These are phyloP conservation scores for Acrocephalus kingi DNA, from an alignment of 2,113 vertebrate species.

Conservation along the genomic window DNA sequence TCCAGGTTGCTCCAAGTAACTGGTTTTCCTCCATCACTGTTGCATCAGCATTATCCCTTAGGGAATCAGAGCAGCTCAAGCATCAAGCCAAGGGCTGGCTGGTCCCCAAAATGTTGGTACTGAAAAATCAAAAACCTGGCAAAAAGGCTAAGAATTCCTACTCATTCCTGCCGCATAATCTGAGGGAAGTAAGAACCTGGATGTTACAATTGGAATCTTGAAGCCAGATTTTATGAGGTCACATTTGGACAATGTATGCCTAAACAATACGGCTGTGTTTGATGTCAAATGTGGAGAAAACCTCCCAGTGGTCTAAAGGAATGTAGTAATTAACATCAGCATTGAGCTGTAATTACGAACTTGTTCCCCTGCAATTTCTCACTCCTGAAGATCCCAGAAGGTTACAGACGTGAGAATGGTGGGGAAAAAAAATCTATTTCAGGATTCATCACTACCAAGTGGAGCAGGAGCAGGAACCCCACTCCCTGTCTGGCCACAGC, in stretches of 20 bases:
- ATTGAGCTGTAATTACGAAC: not conserved
- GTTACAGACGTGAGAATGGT: not conserved
- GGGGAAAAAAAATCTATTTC: not conserved
- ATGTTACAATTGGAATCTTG: fast-evolving
- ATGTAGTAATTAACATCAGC: not conserved
- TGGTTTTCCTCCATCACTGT: not conserved
- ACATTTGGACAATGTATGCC: not conserved
- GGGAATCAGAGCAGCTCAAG: not conserved
- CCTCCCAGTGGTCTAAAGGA: not conserved
- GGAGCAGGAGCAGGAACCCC: not conserved
- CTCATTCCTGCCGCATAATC: fast-evolving
- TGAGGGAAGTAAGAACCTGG: not conserved
- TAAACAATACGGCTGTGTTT: not conserved
- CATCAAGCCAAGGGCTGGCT: not conserved
- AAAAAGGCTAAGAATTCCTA: not conserved
- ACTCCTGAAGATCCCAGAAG: not conserved
- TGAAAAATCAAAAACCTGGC: not conserved
- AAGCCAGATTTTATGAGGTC: not conserved
- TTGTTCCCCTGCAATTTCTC: not conserved
- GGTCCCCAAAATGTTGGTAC: not conserved
- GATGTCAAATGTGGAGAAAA: not conserved
- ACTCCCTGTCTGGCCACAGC: fast-evolving
- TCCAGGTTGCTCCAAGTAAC: not conserved
- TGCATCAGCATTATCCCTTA: not conserved
- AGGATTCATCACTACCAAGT: not conserved